Conservation (phyloP, 2,797 vertebrate genomes). For the Anguilla megastoma region DNA sequence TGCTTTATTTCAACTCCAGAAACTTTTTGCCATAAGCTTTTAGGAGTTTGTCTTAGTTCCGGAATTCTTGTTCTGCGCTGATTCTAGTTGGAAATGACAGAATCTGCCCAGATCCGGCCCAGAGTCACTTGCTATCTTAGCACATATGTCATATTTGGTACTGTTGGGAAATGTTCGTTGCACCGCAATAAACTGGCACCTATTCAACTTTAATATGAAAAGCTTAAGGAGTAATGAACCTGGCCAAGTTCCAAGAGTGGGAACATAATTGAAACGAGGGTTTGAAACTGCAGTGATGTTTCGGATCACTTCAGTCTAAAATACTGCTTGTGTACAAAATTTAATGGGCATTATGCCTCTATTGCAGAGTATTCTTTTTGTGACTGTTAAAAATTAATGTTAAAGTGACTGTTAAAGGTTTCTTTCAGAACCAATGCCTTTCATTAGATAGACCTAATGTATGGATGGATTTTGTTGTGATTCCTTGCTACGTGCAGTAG, state of each 20-base stretch:
- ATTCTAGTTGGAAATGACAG: too few species aligned
- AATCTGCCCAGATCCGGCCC: too few species aligned
- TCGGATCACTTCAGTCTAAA: not conserved
- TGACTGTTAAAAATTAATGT: not conserved
- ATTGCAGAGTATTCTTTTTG: not conserved
- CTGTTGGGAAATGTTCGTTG: too few species aligned
- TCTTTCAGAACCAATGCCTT: not conserved
- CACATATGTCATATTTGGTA: too few species aligned
- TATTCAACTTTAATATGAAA: too few species aligned
- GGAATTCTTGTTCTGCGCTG: too few species aligned
- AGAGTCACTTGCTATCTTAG: too few species aligned
- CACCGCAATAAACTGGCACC: too few species aligned
- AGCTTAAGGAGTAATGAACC: not conserved
- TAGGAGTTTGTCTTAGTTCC: not conserved
- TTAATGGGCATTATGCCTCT: not conserved
- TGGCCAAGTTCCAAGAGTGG: not conserved
- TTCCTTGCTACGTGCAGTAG: slow-evolving; percentile 41
- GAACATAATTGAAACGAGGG: not conserved
- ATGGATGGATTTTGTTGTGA: not conserved
- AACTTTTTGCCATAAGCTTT: not conserved
- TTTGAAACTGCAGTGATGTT: not conserved
- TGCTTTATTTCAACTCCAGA: not conserved
- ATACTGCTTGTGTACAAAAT: not conserved
- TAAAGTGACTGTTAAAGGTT: not conserved
- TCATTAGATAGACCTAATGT: not conserved